Evolutionary conservation across 1,140 invertebrate genomes (phyloP), one percentile per base, ranked within the genome.

Genomic region (Oedothorax gibbosus): DNA sequence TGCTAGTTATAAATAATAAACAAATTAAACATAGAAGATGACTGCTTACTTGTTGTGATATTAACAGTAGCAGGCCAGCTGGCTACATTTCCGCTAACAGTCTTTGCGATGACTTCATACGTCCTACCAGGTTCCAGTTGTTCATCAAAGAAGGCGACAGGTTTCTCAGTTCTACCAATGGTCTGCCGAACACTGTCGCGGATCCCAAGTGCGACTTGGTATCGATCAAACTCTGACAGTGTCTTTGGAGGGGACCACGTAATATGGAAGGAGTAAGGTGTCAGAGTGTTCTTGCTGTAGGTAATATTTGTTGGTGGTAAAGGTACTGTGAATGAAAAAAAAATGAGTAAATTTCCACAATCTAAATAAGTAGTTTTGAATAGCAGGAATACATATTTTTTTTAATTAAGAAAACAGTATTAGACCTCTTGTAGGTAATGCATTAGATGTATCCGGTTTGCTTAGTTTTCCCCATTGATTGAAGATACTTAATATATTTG

Each of bases 21-120:
- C 21, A 51, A 71, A 51, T 51, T 0, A 14, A 53, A 53, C 20
- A 6, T 0, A 54, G 7, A 0, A 0, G 1, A 51, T 21, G 54
- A 68, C 20, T 10, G 20, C 86, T 75, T 85, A 87, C 86, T 76
- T 73, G 97, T 92, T 62, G 96, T 97, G 20, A 97, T 93, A 89
- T 98, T 97, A 0, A 93, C 93, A 65, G 93, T 93, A 71, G 95
- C 94, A 9, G 96, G 96, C 96, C 96, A 97, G 56, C 95, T 96
- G 54, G 95, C 95, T 0, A 98, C 96, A 92, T 97, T 97, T 15
- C 96, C 96, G 14, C 96, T 96, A 65, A 97, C 94, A 5, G 96
- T 97, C 91, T 98, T 98, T 0, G 97, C 95, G 81, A 95, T 93
- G 64, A 97, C 95, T 90, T 95, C 94, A 90, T 97, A 97, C 0